These are phyloP conservation scores for Apodemia mormo DNA, from an alignment of 2,888 invertebrate species.

Conservation along the genomic window DNA sequence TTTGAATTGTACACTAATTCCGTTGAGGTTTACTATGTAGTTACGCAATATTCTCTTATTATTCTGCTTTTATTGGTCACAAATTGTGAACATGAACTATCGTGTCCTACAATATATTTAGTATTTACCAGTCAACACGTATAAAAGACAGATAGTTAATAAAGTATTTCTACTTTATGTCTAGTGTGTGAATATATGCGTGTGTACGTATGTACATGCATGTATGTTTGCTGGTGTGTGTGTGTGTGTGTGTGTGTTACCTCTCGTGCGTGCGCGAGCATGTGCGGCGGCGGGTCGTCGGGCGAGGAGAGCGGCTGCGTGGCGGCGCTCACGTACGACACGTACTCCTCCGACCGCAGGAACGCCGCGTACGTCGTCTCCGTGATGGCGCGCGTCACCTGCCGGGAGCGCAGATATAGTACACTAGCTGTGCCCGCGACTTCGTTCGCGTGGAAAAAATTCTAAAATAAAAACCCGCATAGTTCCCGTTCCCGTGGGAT, in stretches of 20 bases:
- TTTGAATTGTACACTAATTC: too few relatives aligned
- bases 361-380: slow-evolving; percentile 96
- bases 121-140: too few relatives aligned
- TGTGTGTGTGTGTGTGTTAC: neutral
- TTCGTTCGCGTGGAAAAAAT: too few relatives aligned
- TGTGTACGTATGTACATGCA: neutral
- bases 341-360: slow-evolving; percentile 95
- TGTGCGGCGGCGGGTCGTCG: slow-evolving; percentile 65
- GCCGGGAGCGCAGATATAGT: slow-evolving; percentile 31
- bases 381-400: slow-evolving; percentile 91
- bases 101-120: too few relatives aligned
- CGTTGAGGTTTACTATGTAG: neutral
- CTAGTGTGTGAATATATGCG: neutral
- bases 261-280: slow-evolving; percentile 37
- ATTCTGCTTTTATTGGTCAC: too few relatives aligned
- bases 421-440: too few relatives aligned
- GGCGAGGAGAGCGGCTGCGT: slow-evolving; percentile 88
- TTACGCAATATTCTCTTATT: too few relatives aligned
- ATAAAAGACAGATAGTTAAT: too few relatives aligned
- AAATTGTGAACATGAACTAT: too few relatives aligned
- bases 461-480: too few relatives aligned
- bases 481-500: too few relatives aligned
- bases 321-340: slow-evolving; percentile 92
- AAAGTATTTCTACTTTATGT: too few relatives aligned
- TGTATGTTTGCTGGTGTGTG: slow-evolving; percentile 25